A percentile compares a stretch with the other conserved stretches of the same genome.
phyloP scores from a whole-genome alignment of 2,888 invertebrate genomes.

The Abrostola triplasia region DNA sequence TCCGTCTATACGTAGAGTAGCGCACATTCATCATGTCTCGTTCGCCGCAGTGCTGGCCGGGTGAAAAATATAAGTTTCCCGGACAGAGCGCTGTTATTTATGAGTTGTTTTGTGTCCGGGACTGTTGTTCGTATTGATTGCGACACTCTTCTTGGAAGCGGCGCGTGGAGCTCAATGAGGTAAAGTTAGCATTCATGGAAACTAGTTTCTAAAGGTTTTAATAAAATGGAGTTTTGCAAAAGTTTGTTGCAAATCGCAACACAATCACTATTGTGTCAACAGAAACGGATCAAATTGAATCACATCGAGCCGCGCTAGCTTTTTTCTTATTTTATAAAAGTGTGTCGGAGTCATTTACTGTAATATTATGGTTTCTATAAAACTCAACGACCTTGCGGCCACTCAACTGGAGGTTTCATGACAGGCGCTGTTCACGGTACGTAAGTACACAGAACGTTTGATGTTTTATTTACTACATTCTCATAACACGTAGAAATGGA shows the following conservation, averaged over 20 bases:
- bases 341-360: background rate
- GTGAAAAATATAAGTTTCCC: conserved; percentile 27
- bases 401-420: background rate
- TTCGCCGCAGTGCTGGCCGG: conserved; percentile 7
- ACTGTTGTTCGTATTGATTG: conserved; percentile 19
- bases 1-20: background rate
- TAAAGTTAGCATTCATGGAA: conserved; percentile 7
- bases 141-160: conserved; percentile 14
- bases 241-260: conserved; percentile 3
- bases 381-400: background rate
- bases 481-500: background rate
- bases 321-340: conserved; percentile 1
- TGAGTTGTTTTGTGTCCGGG: conserved; percentile 14
- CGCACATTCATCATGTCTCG: background rate
- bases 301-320: background rate
- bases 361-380: conserved; percentile 6
- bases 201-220: conserved; percentile 3
- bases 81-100: conserved; percentile 26
- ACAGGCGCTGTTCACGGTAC: background rate
- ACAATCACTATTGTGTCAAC: conserved; percentile 4
- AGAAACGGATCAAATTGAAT: conserved; percentile 4
- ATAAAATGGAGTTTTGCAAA: conserved; percentile 2
- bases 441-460: background rate
- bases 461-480: background rate
- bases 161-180: conserved; percentile 2